These are phyloP conservation scores for Idaea dimidiata DNA, from an alignment of 2,888 invertebrate genomes.

Conservation along the genomic window DNA sequence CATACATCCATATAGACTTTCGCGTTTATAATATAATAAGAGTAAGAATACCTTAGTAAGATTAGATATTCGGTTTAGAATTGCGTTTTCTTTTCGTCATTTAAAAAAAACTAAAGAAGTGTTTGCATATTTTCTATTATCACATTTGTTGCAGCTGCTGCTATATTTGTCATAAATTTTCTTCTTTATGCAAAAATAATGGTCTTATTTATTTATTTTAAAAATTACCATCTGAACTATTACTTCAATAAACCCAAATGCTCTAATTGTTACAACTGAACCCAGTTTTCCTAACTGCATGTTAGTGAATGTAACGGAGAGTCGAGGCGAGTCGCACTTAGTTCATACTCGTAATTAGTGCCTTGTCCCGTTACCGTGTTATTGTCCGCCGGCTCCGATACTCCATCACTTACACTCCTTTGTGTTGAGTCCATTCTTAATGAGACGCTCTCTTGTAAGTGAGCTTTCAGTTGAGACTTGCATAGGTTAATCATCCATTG, in stretches of 20 bases:
- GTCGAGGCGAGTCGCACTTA: slow-evolving; percentile 54
- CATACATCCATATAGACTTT: too few relatives aligned
- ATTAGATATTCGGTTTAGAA: too few relatives aligned
- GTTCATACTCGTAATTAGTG: slow-evolving; percentile 59
- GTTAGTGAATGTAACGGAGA: slow-evolving; percentile 54
- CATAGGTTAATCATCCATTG: slow-evolving; percentile 33
- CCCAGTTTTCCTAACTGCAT: background rate
- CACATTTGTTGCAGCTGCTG: too few relatives aligned
- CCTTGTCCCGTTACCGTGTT: slow-evolving; percentile 70
- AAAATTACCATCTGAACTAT: slow-evolving; percentile 7
- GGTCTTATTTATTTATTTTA: too few relatives aligned
- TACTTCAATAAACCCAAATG: background rate
- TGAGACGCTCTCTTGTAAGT: slow-evolving; percentile 59
- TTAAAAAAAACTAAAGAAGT: too few relatives aligned
- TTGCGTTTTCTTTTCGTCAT: too few relatives aligned
- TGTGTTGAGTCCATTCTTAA: slow-evolving; percentile 66
- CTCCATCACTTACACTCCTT: slow-evolving; percentile 65
- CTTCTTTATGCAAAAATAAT: too few relatives aligned
- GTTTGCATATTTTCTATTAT: too few relatives aligned
- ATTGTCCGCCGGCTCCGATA: slow-evolving; percentile 71
- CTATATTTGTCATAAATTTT: too few relatives aligned
- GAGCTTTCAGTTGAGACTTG: slow-evolving; percentile 54
- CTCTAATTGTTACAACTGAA: background rate
- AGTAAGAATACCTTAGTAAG: too few relatives aligned
- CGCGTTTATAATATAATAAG: too few relatives aligned